Evolutionary conservation across 2,113 vertebrate genomes (phyloP).

Genomic region (Piprites chloris): DNA sequence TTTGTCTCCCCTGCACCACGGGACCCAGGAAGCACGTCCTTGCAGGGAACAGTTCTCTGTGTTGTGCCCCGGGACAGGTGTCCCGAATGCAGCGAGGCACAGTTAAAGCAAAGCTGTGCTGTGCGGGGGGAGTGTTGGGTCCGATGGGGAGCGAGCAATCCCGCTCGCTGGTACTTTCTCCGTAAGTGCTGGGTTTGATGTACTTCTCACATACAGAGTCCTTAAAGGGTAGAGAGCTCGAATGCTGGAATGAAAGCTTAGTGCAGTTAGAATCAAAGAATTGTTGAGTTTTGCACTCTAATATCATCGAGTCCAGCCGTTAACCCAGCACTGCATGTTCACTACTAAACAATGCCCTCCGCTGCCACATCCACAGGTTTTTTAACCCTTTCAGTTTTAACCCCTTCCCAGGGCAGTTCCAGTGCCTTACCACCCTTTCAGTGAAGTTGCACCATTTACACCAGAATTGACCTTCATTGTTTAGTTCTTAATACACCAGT

Average conservation of each 20-base stretch:
- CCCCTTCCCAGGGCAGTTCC: not conserved
- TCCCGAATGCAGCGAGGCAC: accelerated
- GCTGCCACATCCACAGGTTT: not conserved
- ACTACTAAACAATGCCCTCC: not conserved
- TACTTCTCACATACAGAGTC: accelerated
- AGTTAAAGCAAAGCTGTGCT: accelerated
- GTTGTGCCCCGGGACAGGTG: not conserved
- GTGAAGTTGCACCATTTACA: not conserved
- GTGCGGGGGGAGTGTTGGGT: no score
- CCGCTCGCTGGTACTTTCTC: no score
- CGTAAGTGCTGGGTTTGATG: not conserved
- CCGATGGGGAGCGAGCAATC: not conserved
- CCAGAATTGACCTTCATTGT: not conserved
- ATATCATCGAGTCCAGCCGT: not conserved
- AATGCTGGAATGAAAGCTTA: not conserved
- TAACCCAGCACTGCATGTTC: not conserved
- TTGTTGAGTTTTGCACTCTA: no score
- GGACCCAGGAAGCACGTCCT: accelerated
- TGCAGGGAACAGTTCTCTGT: accelerated
- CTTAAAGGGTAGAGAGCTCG: accelerated
- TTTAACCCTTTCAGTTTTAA: not conserved
- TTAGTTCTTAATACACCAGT: not conserved
- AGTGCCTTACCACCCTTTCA: not conserved
- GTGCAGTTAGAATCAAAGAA: not conserved
- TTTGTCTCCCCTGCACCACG: not conserved